phyloP scores from a whole-genome alignment of 2,797 vertebrate species.

The Chaunax sp. region DNA sequence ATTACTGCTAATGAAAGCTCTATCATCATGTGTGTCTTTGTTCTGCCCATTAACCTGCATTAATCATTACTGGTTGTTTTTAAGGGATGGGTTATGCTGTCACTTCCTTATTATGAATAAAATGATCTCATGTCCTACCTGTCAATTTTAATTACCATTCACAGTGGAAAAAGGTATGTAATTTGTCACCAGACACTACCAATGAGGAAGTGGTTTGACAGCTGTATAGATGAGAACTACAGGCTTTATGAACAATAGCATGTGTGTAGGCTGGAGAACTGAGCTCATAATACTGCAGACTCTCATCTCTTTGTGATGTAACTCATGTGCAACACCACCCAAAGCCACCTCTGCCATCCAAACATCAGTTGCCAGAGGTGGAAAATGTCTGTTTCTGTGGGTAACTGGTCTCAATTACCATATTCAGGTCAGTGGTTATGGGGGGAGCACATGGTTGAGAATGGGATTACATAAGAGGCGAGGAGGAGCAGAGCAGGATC shows the following conservation, averaged over 20 bases:
- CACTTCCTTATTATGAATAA: not conserved
- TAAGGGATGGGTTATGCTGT: not conserved
- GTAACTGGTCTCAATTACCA: slow-evolving; percentile 36
- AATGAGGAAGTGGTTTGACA: slow-evolving; percentile 55
- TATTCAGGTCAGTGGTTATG: slow-evolving; percentile 53
- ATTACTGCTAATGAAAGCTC: slow-evolving; percentile 1
- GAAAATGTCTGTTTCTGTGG: not conserved
- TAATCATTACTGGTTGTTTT: not conserved
- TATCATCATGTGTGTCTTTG: not conserved
- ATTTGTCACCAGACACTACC: slow-evolving; percentile 26
- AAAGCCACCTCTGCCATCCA: not conserved
- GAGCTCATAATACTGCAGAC: not conserved
- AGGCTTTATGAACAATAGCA: slow-evolving; percentile 40
- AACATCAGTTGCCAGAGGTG: not conserved
- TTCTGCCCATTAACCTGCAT: not conserved
- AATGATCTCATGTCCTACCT: slow-evolving; percentile 4
- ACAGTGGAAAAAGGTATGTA: slow-evolving; percentile 10
- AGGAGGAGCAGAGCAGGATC: slow-evolving; percentile 57
- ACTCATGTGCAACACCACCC: not conserved
- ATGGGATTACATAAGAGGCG: slow-evolving; percentile 69
- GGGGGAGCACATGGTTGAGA: slow-evolving; percentile 55
- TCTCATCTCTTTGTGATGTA: not conserved
- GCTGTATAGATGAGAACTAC: slow-evolving; percentile 23
- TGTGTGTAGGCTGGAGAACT: slow-evolving; percentile 11
- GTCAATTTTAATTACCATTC: slow-evolving; percentile 10